phyloP scores from a whole-genome alignment of 1,140 invertebrate genomes.

The Drosophila ercepeae region DNA sequence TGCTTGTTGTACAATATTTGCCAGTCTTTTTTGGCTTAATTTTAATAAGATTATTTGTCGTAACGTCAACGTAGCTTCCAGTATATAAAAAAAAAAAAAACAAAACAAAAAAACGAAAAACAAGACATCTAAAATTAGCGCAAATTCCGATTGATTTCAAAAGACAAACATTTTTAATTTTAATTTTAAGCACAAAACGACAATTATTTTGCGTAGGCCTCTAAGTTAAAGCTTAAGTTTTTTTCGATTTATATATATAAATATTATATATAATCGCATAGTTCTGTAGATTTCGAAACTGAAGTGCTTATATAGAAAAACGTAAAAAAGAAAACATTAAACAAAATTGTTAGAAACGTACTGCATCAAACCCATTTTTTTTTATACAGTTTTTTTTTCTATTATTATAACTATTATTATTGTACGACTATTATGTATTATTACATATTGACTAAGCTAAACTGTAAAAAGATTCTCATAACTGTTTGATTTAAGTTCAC shows the following conservation, averaged over 20 bases:
- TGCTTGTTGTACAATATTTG: slow-evolving; percentile 65
- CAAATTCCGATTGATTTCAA: slow-evolving; percentile 60
- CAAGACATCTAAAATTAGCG: slow-evolving; percentile 58
- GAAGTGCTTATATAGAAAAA: slow-evolving; percentile 69
- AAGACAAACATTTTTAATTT: slow-evolving; percentile 35
- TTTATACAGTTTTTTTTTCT: slow-evolving; percentile 52
- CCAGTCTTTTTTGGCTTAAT: not conserved
- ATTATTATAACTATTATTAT: slow-evolving; percentile 50
- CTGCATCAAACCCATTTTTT: slow-evolving; percentile 44
- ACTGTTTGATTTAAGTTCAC: slow-evolving; percentile 69
- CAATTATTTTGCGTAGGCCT: slow-evolving; percentile 30
- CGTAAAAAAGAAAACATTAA: not conserved
- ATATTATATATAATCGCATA: not conserved
- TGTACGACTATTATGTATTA: slow-evolving; percentile 52
- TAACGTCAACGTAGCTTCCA: slow-evolving; percentile 67
- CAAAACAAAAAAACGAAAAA: not conserved
- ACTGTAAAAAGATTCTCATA: slow-evolving; percentile 81
- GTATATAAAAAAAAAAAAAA: slow-evolving; percentile 45
- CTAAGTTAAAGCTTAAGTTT: slow-evolving; percentile 23
- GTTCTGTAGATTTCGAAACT: slow-evolving; percentile 62
- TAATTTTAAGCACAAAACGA: slow-evolving; percentile 14
- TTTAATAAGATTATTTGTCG: slow-evolving; percentile 8
- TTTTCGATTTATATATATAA: slow-evolving; percentile 22
- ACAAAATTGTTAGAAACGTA: slow-evolving; percentile 65
- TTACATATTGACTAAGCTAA: slow-evolving; percentile 68